phyloP scores from a whole-genome alignment of 2,797 vertebrate genomes.

The Fundulus diaphanus region DNA sequence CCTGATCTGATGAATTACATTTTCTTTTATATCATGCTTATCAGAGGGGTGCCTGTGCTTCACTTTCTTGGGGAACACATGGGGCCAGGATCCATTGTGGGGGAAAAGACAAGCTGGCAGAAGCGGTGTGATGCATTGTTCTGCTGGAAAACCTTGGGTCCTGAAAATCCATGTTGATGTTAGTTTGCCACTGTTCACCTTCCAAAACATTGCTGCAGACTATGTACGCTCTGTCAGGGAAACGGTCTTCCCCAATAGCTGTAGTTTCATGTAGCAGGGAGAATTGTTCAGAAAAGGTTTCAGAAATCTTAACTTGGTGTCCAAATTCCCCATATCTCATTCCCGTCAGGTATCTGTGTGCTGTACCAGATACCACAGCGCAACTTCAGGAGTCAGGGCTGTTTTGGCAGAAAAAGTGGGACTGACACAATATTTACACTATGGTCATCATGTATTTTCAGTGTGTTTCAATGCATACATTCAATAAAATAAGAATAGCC shows the following conservation, averaged over 20 bases:
- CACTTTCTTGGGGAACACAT: no score
- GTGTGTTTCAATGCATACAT: background rate
- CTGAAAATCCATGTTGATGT: background rate
- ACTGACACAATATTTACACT: background rate
- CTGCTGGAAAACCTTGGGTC: background rate
- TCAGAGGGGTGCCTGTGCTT: no score
- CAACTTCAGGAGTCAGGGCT: background rate
- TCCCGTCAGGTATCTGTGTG: background rate
- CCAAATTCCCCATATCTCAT: background rate
- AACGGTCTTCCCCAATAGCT: background rate
- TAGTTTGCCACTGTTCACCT: background rate
- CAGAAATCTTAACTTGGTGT: background rate
- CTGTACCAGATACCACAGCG: background rate
- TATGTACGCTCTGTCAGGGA: background rate
- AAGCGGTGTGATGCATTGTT: background rate
- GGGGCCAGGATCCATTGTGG: no score
- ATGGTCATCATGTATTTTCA: background rate
- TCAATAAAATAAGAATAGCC: background rate
- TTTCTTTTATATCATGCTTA: no score
- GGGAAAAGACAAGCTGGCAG: no score
- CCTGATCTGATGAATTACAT: no score
- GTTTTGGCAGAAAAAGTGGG: background rate
- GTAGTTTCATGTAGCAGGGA: background rate
- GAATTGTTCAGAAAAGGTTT: background rate
- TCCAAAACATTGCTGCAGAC: background rate